These are phyloP conservation scores for Heptranchias perlo DNA, from an alignment of 2,113 vertebrate species.

Conservation along the genomic window DNA sequence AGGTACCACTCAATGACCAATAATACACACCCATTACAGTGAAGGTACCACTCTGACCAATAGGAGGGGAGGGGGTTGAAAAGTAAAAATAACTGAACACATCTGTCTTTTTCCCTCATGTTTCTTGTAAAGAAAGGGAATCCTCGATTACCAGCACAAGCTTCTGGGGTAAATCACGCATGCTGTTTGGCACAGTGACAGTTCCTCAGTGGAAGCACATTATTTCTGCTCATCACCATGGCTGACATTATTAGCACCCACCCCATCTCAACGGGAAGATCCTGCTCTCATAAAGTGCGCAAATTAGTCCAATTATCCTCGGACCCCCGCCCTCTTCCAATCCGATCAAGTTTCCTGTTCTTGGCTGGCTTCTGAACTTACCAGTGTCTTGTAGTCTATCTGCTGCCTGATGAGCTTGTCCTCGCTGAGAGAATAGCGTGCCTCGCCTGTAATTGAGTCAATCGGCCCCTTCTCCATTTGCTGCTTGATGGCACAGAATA, in stretches of 20 bases:
- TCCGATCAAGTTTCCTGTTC: too few species aligned
- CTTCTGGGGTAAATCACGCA: background rate
- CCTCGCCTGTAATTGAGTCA: constrained; percentile 92
- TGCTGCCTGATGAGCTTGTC: constrained; percentile 98
- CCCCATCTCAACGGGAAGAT: background rate
- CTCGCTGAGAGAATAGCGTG: constrained; percentile 90
- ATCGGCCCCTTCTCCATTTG: constrained; percentile 96
- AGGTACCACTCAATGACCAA: too few species aligned
- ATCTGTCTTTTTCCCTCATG: background rate
- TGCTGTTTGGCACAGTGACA: background rate
- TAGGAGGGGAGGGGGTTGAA: background rate
- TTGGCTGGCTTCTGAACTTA: constrained; percentile 52
- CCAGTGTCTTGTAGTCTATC: constrained; percentile 98
- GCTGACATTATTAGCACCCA: background rate
- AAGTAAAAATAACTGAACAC: background rate
- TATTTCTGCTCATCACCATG: background rate
- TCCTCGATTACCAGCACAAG: background rate
- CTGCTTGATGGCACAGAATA: constrained; percentile 98
- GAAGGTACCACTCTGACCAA: too few species aligned
- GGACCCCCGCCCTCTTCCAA: background rate
- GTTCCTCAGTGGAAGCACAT: background rate
- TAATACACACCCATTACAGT: too few species aligned
- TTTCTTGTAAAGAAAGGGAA: background rate
- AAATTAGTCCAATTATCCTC: background rate
- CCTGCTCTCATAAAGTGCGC: background rate